Evolutionary conservation across 1,140 invertebrate species (phyloP), one percentile per base, ranked within the genome.

Genomic region (Lethrus apterus): DNA sequence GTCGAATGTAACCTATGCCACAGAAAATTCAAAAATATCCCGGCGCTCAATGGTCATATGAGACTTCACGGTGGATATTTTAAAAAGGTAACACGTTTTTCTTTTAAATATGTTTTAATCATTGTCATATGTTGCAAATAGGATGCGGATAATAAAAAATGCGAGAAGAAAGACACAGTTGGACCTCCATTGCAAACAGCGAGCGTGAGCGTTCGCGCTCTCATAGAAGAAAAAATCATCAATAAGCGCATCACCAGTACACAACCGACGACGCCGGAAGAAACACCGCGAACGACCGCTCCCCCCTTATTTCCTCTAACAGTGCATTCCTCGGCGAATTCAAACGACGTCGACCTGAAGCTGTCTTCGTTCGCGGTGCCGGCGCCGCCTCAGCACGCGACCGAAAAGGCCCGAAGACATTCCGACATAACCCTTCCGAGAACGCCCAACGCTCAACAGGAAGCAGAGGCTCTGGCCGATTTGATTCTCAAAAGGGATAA

Each of bases 11-110:
- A 89, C 69, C 76, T 96, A 26, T 97, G 93, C 66, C 86, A 93
- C 67, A 77, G 90, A 36, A 86, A 90, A 67, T 96, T 97, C 70
- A 96, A 96, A 73, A 98, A 96, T 68, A 86, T 95, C 66, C 90
- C 93, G 4, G 93, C 93, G 11, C 77, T 97, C 20, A 98, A 97
- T 72, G 93, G 93, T 10, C 93, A 98, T 64, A 97, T 96, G 93
- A 75, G 93, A 56, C 73, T 96, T 15, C 93, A 97, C 70, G 93
- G 93, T 10, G 93, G 93, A 42, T 96, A 95, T 68, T 90, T 93
- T 63, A 95, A 95, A 69, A 95, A 94, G 80, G 87, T 87, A 66
- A 20, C 10, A n/a, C n/a, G n/a, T n/a, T n/a, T 33, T n/a, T 19
- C 44, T 47, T 49, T 58, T 55, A n/a, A n/a, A n/a, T n/a, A n/a